Percentiles rank a stretch among this genome's conserved stretches.
phyloP scores from a whole-genome alignment of 1,140 invertebrate species.

The Ceratosolen fusciceps region DNA sequence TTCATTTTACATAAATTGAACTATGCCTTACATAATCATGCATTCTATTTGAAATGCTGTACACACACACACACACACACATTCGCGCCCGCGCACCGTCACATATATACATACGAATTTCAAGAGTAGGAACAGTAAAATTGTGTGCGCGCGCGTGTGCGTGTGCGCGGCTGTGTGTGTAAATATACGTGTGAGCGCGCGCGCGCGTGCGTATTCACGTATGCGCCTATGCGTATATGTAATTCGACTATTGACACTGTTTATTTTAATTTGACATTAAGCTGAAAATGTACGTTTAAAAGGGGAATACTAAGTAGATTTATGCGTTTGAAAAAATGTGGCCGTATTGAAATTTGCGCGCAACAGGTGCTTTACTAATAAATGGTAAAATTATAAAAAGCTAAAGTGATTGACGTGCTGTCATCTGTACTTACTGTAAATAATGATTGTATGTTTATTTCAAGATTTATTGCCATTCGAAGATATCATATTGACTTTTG shows the following conservation, averaged over 20 bases:
- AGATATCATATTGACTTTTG: too few relatives aligned
- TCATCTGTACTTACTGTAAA: constrained; percentile 27
- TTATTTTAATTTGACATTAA: constrained; percentile 22
- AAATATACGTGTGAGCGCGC: neutral
- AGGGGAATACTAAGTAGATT: constrained; percentile 19
- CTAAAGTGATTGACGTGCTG: constrained; percentile 15
- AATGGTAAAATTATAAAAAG: constrained; percentile 44
- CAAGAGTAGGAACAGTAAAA: too few relatives aligned
- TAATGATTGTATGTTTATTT: constrained; percentile 44
- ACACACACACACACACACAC: too few relatives aligned
- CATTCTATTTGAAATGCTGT: constrained; percentile 16
- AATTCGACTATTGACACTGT: neutral
- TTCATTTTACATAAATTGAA: constrained; percentile 47
- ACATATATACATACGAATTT: too few relatives aligned
- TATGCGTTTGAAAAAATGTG: constrained; percentile 25
- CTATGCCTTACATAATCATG: constrained; percentile 37
- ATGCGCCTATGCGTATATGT: too few relatives aligned
- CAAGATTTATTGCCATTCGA: too few relatives aligned
- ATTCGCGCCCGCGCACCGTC: too few relatives aligned
- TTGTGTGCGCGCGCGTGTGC: too few relatives aligned
- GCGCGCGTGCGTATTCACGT: neutral
- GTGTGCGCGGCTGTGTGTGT: too few relatives aligned
- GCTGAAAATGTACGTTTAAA: neutral
- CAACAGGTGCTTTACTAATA: constrained; percentile 47
- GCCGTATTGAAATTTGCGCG: constrained; percentile 42